A percentile compares a stretch with the other conserved stretches of the same genome.
These are phyloP conservation scores for Antheraea yamamai DNA, from an alignment of 2,888 invertebrate genomes.

Conservation along the genomic window DNA sequence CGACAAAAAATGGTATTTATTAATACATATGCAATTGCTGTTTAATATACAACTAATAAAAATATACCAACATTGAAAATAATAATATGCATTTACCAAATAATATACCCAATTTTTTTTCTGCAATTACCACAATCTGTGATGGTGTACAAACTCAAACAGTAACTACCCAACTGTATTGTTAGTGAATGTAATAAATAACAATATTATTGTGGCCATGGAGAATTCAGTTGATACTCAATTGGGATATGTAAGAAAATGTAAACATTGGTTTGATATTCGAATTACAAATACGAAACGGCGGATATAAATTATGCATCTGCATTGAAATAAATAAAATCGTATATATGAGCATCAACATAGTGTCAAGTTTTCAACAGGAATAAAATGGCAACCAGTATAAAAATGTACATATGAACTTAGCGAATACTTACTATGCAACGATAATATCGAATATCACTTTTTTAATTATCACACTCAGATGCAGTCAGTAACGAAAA, in stretches of 20 bases:
- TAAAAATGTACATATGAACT: slow-evolving; percentile 33
- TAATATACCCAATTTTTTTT: too few relatives aligned
- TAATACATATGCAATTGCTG: too few relatives aligned
- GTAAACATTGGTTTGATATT: background rate
- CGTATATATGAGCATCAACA: background rate
- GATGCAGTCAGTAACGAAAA: slow-evolving; percentile 43
- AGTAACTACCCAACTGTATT: too few relatives aligned
- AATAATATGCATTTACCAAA: too few relatives aligned
- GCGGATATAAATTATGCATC: slow-evolving; percentile 2
- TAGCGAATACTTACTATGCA: slow-evolving; percentile 28
- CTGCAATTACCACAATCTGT: too few relatives aligned
- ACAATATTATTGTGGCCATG: background rate
- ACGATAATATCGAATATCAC: slow-evolving; percentile 33
- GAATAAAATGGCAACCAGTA: slow-evolving; percentile 31
- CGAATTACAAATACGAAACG: background rate
- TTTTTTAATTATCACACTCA: slow-evolving; percentile 41
- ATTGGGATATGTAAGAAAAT: background rate
- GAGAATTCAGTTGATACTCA: background rate
- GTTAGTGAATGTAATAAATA: too few relatives aligned
- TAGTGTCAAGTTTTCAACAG: background rate
- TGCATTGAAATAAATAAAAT: background rate
- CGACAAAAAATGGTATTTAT: too few relatives aligned
- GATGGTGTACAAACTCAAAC: too few relatives aligned
- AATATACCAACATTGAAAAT: too few relatives aligned
- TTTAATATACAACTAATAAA: too few relatives aligned